Evolutionary conservation across 1,140 invertebrate species (phyloP), one percentile per base, ranked within the genome.

Genomic region (Lepidurus couesii): DNA sequence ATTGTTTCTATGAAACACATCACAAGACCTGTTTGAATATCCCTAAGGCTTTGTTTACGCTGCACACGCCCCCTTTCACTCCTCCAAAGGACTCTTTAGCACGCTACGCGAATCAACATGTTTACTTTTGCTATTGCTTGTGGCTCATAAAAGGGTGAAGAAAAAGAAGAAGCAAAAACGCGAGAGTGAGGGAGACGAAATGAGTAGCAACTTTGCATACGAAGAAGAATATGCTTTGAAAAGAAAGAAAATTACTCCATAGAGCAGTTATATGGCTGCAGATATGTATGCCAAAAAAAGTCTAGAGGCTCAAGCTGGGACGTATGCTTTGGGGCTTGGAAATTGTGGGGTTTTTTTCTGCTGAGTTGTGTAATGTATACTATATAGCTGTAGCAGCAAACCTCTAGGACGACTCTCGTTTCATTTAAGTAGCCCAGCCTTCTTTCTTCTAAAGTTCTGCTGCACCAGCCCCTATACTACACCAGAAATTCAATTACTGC

Each of bases 11-110:
- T 65, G 53, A n/a, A 65, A 65, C 53, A 65, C 53, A 65, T 65
- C 53, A 34, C 34, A 65, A 65, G 21, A 65, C 53, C 53, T 65
- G 53, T 65, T 65, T 65, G 53, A 65, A 65, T 65, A 65, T 65
- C 53, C 53, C 53, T 7, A 9, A 65, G 53, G 53, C 53, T 65
- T 65, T 65, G 53, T 65, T 65, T 65, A 65, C 53, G 53, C 21
- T 65, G 53, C 21, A 13, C 53, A 4, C 53, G 53, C 53, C 53
- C 53, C n/a, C 53, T 65, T 65, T 65, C 21, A 65, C 16, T 65
- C 53, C 53, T 65, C 53, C 21, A 34, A 34, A 2, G 34, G 34
- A 34, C 34, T 2, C 34, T 2, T 34, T 34, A 34, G 34, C 53
- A 21, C 53, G 53, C 53, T 65, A 65, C n/a, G 16, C 16, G n/a